These are phyloP conservation scores for Gnathonemus echidnorhynchus DNA, from an alignment of 2,113 vertebrate species.

Conservation along the genomic window DNA sequence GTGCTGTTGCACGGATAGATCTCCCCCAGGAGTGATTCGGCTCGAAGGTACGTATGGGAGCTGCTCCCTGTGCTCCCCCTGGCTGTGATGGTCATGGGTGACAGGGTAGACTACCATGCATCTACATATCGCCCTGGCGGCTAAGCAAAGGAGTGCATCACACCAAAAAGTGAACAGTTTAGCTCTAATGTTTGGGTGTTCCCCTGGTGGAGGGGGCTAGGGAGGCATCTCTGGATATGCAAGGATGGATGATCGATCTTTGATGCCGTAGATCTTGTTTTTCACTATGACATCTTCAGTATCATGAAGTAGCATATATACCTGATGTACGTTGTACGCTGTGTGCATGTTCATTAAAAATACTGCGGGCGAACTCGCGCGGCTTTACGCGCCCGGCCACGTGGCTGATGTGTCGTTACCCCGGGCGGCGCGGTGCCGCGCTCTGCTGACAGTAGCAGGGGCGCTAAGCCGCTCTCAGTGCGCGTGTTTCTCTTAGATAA, in stretches of 20 bases:
- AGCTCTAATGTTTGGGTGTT: background rate
- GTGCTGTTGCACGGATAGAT: background rate
- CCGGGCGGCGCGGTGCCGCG: background rate
- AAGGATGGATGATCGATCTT: background rate
- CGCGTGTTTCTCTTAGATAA: slow-evolving; percentile 7
- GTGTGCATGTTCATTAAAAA: background rate
- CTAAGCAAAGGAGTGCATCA: background rate
- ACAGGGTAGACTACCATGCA: background rate
- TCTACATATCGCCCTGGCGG: background rate
- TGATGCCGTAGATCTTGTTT: too few relatives aligned
- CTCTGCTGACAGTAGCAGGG: background rate
- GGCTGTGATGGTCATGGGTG: background rate
- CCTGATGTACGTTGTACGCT: background rate
- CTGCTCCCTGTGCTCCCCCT: background rate
- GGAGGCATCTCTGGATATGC: background rate
- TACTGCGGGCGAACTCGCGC: background rate
- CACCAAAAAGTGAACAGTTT: background rate
- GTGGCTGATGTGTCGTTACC: background rate
- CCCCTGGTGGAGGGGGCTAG: background rate
- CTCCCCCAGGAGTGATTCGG: background rate
- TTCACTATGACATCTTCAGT: background rate
- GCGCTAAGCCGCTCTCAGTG: background rate
- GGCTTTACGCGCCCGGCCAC: background rate
- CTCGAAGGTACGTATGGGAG: background rate
- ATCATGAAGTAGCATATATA: background rate